Evolutionary conservation across 2,797 vertebrate genomes (phyloP), one percentile per base, ranked within the genome.

Genomic region (Acipenser oxyrinchus): DNA sequence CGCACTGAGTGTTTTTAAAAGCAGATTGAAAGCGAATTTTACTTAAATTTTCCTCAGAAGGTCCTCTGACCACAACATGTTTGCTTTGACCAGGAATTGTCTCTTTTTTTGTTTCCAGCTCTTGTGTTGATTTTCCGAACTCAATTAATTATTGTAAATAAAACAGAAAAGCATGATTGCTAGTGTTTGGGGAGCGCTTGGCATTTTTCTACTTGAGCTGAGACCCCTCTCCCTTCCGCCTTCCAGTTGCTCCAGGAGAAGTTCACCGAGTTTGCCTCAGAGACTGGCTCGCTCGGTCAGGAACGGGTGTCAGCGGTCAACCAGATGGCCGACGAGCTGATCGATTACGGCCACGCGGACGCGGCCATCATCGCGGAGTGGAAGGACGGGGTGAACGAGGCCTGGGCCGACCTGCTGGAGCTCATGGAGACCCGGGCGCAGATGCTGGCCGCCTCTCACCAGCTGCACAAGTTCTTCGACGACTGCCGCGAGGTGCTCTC

Each of bases 291-390:
- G 0, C 67, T 84, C 0, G 89, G 89, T 2, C 80, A 86, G 8
- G 89, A 89, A 57, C 77, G 89, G 4, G 79, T 90, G 69, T 75
- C 90, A 0, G 93, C 93, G 0, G 83, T 98, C 71, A 97, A 97
- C 83, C 93, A 95, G 80, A 95, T 97, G 95, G 95, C 95, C 79
- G 93, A 99, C 0, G 95, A 99, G 75, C 87, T 99, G 51, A 97
- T 99, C 0, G 95, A 97, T 81, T 95, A 92, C 0, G 96, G 95
- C 7, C 96, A 98, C 61, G 76, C 83, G 0, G 95, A 96, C 1
- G 95, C 96, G 0, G 94, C 95, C 76, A 93, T 91, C 77, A 96
- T 99, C 10, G 94, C 95, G 0, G 95, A 99, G 60, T 98, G 96
- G 95, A 99, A 99, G 83, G 96, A 98, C 0, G 94, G 92, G 0